Evolutionary conservation across 2,888 invertebrate species (phyloP).

Genomic region (Sesia bembeciformis): DNA sequence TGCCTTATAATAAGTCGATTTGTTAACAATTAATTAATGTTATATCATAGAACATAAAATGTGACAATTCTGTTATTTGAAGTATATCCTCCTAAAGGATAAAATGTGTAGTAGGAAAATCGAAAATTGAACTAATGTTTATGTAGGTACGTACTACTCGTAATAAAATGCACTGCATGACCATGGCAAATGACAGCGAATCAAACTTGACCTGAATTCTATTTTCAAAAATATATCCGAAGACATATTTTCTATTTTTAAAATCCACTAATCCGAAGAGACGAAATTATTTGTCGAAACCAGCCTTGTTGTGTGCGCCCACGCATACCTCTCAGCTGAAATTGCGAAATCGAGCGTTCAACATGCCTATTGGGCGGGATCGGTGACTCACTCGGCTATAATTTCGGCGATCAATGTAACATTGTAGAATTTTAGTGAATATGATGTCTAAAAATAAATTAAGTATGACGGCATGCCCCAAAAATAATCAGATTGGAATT

Average conservation of each 20-base stretch:
- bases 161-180: no score
- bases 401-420: slow-evolving; percentile 56
- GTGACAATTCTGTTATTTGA: no score
- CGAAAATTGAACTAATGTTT: no score
- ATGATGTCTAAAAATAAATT: slow-evolving; percentile 29
- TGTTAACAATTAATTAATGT: no score
- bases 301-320: slow-evolving; percentile 63
- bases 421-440: slow-evolving; percentile 32
- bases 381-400: slow-evolving; percentile 50
- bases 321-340: slow-evolving; percentile 42
- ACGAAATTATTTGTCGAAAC: slow-evolving; percentile 47
- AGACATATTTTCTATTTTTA: slow-evolving; percentile 38
- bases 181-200: neutral
- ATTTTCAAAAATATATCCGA: slow-evolving; percentile 15
- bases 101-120: no score
- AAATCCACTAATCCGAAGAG: slow-evolving; percentile 39
- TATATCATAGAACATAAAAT: no score
- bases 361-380: slow-evolving; percentile 34
- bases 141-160: no score
- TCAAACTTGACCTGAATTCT: slow-evolving; percentile 30
- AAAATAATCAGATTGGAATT: no score
- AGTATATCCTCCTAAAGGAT: no score
- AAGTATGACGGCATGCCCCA: no score
- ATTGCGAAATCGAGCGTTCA: slow-evolving; percentile 49
- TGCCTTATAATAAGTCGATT: no score